Conservation (phyloP, 2,888 invertebrate genomes). For the Xestia ashworthii region DNA sequence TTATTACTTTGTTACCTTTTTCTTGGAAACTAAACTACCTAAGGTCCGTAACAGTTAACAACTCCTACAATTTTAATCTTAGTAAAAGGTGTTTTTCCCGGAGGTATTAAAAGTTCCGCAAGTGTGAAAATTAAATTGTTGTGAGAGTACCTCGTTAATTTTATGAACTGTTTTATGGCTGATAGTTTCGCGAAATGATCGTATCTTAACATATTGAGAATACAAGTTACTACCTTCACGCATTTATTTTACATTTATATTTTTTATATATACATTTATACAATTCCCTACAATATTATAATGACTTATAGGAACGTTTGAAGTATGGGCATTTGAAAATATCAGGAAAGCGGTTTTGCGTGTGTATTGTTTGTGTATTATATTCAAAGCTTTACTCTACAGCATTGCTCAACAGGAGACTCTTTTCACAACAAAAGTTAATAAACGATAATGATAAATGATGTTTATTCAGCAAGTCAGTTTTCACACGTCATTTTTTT, state of each 20-base stretch:
- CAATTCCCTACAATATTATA: neutral
- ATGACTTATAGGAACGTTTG: neutral
- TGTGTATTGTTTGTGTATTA: no score
- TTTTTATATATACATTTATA: no score
- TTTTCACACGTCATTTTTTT: no score
- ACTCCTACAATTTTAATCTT: neutral
- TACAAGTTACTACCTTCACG: neutral
- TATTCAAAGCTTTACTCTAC: neutral
- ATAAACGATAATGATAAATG: no score
- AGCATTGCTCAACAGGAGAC: neutral
- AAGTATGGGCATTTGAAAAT: neutral
- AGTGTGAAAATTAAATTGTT: constrained; percentile 31
- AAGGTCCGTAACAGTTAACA: neutral
- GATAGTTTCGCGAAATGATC: constrained; percentile 36
- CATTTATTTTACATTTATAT: neutral
- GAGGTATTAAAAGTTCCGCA: constrained; percentile 17
- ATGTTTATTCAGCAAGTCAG: no score
- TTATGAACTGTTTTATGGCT: constrained; percentile 53
- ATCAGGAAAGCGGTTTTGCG: neutral
- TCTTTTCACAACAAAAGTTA: no score
- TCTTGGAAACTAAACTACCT: neutral
- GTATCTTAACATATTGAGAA: constrained; percentile 36
- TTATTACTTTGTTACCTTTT: neutral
- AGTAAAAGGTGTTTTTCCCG: neutral
- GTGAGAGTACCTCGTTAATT: constrained; percentile 44